These are phyloP conservation scores for Stichopus horrens DNA, from an alignment of 53 echinoderm and acorn worm genomes.

Conservation along the genomic window DNA sequence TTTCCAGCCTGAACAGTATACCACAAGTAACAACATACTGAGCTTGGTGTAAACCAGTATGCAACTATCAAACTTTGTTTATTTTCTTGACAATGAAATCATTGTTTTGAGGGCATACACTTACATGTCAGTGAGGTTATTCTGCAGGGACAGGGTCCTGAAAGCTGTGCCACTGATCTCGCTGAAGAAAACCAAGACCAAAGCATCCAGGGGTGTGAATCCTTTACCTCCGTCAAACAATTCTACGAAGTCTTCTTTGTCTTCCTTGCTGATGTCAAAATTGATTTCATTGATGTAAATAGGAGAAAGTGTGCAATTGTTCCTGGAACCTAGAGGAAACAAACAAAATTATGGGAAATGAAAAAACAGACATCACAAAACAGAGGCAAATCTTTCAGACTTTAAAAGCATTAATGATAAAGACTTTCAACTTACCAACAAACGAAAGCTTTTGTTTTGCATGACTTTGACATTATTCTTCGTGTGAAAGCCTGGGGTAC, in stretches of 20 bases:
- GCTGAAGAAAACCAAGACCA: constrained; percentile 63
- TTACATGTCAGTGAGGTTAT: constrained; percentile 71
- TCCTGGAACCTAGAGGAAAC: constrained; percentile 49
- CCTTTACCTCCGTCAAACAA: constrained; percentile 91
- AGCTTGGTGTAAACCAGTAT: too few species aligned
- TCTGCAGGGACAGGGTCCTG: constrained; percentile 55
- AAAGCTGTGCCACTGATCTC: constrained; percentile 52
- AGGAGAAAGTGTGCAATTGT: constrained; percentile 68
- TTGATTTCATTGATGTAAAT: constrained; percentile 83
- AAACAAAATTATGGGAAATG: background rate
- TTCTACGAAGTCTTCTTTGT: constrained; percentile 71
- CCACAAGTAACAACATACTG: too few species aligned
- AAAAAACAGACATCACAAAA: background rate
- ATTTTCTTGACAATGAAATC: too few species aligned
- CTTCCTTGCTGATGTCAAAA: constrained; percentile 44
- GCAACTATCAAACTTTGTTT: too few species aligned
- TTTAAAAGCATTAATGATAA: too few species aligned
- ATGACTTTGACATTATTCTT: too few species aligned
- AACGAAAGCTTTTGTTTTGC: too few species aligned
- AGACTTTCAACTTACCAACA: too few species aligned
- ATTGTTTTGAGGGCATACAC: background rate
- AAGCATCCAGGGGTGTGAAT: constrained; percentile 60
- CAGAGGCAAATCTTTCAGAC: too few species aligned
- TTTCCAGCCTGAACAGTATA: too few species aligned
- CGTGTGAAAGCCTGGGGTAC: too few species aligned